These are phyloP conservation scores for Mayetiola destructor DNA, from an alignment of 2,888 invertebrate species.

Conservation along the genomic window DNA sequence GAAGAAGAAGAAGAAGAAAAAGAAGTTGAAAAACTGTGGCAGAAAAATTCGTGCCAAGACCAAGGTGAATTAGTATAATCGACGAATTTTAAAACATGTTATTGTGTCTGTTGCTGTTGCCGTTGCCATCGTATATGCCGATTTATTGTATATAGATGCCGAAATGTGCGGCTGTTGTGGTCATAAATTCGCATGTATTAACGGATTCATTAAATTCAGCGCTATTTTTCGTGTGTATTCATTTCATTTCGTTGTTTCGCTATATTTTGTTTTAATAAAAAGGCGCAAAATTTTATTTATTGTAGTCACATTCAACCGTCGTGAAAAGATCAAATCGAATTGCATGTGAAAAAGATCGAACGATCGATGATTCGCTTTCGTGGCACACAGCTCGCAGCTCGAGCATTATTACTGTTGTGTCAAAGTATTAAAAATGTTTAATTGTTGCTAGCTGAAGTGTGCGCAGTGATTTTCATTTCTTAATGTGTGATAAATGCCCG, in stretches of 20 bases:
- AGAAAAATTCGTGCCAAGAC: slow-evolving; percentile 18
- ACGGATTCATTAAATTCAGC: slow-evolving; percentile 2
- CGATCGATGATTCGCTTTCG: not conserved
- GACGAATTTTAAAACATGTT: slow-evolving; percentile 7
- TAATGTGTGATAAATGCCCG: not conserved
- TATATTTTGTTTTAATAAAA: too few relatives aligned
- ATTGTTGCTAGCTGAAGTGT: too few relatives aligned
- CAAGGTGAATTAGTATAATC: slow-evolving; percentile 16
- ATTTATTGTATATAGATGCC: too few relatives aligned
- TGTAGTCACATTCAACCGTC: slow-evolving; percentile 1
- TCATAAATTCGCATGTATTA: slow-evolving; percentile 7
- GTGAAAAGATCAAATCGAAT: not conserved
- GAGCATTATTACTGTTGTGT: too few relatives aligned
- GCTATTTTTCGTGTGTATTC: slow-evolving; percentile 1
- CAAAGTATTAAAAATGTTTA: too few relatives aligned
- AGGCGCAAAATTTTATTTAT: not conserved
- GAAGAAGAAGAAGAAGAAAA: too few relatives aligned
- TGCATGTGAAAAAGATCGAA: not conserved
- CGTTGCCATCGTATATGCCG: too few relatives aligned
- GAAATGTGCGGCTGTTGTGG: not conserved
- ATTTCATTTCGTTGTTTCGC: not conserved
- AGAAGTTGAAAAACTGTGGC: too few relatives aligned
- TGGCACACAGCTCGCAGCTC: not conserved
- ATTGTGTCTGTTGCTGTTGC: not conserved
- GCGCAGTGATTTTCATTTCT: too few relatives aligned